These are phyloP conservation scores for Anas bernieri DNA, from an alignment of 2,797 vertebrate species.

Conservation along the genomic window DNA sequence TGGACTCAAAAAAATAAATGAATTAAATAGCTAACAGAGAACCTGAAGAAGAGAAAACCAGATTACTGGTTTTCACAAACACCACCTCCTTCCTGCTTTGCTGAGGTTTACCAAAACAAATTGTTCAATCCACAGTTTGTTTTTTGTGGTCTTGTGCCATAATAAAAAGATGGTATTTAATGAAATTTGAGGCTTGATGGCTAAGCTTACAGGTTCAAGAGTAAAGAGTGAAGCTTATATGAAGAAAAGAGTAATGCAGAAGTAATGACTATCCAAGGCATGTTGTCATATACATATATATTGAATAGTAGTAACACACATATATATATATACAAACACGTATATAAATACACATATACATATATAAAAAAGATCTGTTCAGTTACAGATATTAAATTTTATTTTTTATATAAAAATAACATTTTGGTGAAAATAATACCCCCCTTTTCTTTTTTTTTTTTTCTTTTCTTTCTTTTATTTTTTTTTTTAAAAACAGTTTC, in stretches of 20 bases:
- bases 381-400: background rate
- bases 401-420: background rate
- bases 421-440: background rate
- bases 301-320: background rate
- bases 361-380: background rate
- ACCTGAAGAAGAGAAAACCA: background rate
- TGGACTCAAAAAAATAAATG: slow-evolving; percentile 14
- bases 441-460: too few species aligned
- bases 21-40: slow-evolving; percentile 47
- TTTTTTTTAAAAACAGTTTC: background rate
- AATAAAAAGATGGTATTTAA: background rate
- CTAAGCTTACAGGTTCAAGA: background rate
- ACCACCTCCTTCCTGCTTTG: background rate
- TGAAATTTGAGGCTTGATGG: background rate
- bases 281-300: background rate
- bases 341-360: background rate
- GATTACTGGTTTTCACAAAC: background rate
- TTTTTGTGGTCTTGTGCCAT: background rate
- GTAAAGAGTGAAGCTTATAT: background rate
- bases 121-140: background rate
- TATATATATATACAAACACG: too few species aligned
- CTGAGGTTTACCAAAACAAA: slow-evolving; percentile 6
- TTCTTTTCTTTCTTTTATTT: too few species aligned
- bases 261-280: background rate
- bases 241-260: background rate